Conservation (phyloP, 2,888 invertebrate species). For the Lissonota sp. region DNA sequence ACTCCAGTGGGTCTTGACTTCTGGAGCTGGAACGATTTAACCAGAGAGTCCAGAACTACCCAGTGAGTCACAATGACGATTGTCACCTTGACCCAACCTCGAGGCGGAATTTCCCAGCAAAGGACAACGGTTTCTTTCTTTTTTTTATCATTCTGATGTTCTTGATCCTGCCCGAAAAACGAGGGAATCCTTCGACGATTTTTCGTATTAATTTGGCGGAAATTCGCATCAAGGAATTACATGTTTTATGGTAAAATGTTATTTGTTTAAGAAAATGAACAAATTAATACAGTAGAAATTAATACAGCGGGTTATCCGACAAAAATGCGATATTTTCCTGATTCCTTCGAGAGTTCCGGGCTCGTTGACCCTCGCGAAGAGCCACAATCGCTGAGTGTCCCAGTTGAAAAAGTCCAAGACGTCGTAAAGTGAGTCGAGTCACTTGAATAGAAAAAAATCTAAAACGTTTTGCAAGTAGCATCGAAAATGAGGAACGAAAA, state of each 20-base stretch:
- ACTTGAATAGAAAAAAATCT: constrained; percentile 22
- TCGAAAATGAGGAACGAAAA: constrained; percentile 48
- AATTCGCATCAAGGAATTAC: neutral
- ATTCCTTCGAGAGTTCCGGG: constrained; percentile 5
- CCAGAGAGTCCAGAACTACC: constrained; percentile 15
- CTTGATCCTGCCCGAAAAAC: constrained; percentile 13
- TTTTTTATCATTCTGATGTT: constrained; percentile 19
- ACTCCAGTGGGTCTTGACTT: constrained; percentile 7
- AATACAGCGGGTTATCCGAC: neutral
- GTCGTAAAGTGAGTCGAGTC: neutral
- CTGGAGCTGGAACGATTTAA: constrained; percentile 12
- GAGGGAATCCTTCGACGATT: neutral
- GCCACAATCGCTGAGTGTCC: neutral
- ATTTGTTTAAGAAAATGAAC: too few species aligned
- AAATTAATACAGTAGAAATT: too few species aligned
- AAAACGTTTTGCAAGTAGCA: constrained; percentile 28
- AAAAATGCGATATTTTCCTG: neutral
- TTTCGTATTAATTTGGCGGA: neutral
- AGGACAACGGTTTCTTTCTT: constrained; percentile 48
- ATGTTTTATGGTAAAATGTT: neutral
- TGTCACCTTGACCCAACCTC: constrained; percentile 65
- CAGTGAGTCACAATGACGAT: constrained; percentile 59
- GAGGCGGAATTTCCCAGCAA: constrained; percentile 15
- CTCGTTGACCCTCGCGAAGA: constrained; percentile 19
- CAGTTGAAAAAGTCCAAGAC: neutral